A percentile compares a stretch with the other conserved stretches of the same genome.
Evolutionary conservation across 2,888 invertebrate species (phyloP).

Genomic region (Lordiphosa fenestrarum): DNA sequence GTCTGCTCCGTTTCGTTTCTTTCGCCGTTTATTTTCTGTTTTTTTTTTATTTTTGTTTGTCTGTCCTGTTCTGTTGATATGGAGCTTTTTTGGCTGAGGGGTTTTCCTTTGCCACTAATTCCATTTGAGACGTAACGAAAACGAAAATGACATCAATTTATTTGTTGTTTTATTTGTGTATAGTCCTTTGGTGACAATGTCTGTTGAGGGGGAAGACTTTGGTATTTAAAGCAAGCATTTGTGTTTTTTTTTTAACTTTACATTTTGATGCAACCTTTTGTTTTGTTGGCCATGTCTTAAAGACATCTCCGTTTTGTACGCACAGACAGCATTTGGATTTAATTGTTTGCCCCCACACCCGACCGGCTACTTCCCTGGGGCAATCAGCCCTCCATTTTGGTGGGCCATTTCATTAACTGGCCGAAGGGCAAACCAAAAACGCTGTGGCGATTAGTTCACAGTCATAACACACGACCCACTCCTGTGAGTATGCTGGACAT

Average conservation of each 20-base stretch:
- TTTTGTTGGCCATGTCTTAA: slow-evolving; percentile 9
- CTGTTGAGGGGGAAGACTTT: no score
- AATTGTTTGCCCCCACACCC: slow-evolving; percentile 21
- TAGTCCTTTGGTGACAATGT: slow-evolving; percentile 15
- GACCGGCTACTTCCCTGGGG: not conserved
- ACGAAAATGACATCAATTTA: slow-evolving; percentile 76
- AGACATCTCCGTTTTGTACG: slow-evolving; percentile 56
- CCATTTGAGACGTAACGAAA: slow-evolving; percentile 73
- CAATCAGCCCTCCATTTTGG: slow-evolving; percentile 20
- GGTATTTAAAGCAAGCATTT: no score
- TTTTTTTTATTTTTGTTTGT: not conserved
- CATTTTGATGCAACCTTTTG: not conserved
- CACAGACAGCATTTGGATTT: slow-evolving; percentile 19
- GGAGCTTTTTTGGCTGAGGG: slow-evolving; percentile 41
- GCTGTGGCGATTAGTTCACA: slow-evolving; percentile 70
- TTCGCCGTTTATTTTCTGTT: slow-evolving; percentile 3
- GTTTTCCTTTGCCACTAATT: slow-evolving; percentile 59
- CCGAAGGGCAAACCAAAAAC: slow-evolving; percentile 52
- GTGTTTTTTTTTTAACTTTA: no score
- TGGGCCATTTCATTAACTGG: slow-evolving; percentile 68
- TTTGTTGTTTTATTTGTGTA: slow-evolving; percentile 56
- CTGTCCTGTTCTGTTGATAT: slow-evolving; percentile 43
- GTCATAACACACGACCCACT: slow-evolving; percentile 59
- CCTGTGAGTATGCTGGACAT: slow-evolving; percentile 15
- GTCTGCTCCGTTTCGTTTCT: slow-evolving; percentile 39